Evolutionary conservation across 2,888 invertebrate species (phyloP), one percentile per base, ranked within the genome.

Genomic region (Zygothrica quintamaculata): DNA sequence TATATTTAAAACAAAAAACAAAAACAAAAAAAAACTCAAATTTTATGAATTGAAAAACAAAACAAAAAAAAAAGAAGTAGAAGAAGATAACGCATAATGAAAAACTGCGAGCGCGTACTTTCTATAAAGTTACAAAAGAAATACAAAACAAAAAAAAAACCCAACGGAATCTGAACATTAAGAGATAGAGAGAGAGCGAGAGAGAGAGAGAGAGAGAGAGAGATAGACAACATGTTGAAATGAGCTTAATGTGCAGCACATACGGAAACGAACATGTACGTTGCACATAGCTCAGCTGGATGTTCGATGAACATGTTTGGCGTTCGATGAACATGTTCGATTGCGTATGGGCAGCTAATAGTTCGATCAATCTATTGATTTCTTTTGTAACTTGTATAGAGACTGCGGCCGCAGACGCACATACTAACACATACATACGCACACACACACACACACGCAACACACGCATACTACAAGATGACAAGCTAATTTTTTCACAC

Each of bases 371-470:
- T 51, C 64, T 50, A 66, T 79, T 42, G 48, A 53, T 64, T 85
- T 66, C 60, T 88, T 88, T 87, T 78, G 87, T 82, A 90, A 89
- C 89, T 89, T 90, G 67, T 80, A 86, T 89, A 90, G 90, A 89
- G 89, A 89, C 90, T 89, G 88, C 71, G 77, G 79, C 77, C 67
- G 70, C 65, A 65, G 53, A 76, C 48, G 69, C 74, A 71, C 66
- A 61, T 43, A 65, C 50, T 48, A 48, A 56, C 58, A 57, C 48
- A 64, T 44, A 26, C 59, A 57, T 34, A 51, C 34, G 36, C 52
- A 26, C 52, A 16, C 34, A 39, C 55, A 47, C 55, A 52, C 57
- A 65, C 50, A 61, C 50, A 36, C 58, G 65, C 52, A 51, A 55
- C 46, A 44, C 50, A 65, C 47, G 56, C 29, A 46, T 34, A 52